Evolutionary conservation across 1,140 invertebrate species (phyloP), one percentile per base, ranked within the genome.

Genomic region (Ceratosolen fusciceps): DNA sequence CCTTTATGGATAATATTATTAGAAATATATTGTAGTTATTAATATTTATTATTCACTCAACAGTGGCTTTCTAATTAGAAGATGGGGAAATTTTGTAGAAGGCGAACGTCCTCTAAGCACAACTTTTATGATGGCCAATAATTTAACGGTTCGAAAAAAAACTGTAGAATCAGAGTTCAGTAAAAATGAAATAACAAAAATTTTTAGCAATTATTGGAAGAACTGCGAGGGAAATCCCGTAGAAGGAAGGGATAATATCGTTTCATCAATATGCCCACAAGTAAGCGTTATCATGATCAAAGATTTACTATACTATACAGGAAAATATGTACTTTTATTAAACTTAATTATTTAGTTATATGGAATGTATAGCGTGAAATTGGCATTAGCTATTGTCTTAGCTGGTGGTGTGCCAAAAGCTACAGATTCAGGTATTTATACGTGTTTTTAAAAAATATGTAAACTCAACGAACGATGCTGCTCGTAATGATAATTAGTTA

Each of bases 301-400:
- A n/a, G n/a, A n/a, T n/a, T n/a, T n/a, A n/a, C n/a, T n/a, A n/a
- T n/a, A n/a, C n/a, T n/a, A n/a, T n/a, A n/a, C n/a, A n/a, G n/a
- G n/a, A n/a, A n/a, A 19, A 71, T 24, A n/a, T 14, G 37, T 24
- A 19, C 14, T 68, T 68, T 0, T 19, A 74, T 39, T 62, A 49
- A 24, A 70, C 26, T 80, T 80, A 19, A n/a, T 26, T 77, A 92
- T 90, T 4, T 88, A 97, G 94, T 93, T 98, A 10, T 97, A 95
- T 90, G 97, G 97, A 21, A 90, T 98, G 84, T 96, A 97, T 88
- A 90, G 95, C 65, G 94, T 97, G 8, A 98, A 98, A 91, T 90
- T 98, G 75, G 95, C 96, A 19, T 89, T 97, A 49, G 93, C 94
- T 56, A 88, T 96, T 60, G 91, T 94, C 68, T 85, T 96, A 81